These are phyloP conservation scores for Tenodera sinensis DNA, from an alignment of 2,888 invertebrate genomes.

Conservation along the genomic window DNA sequence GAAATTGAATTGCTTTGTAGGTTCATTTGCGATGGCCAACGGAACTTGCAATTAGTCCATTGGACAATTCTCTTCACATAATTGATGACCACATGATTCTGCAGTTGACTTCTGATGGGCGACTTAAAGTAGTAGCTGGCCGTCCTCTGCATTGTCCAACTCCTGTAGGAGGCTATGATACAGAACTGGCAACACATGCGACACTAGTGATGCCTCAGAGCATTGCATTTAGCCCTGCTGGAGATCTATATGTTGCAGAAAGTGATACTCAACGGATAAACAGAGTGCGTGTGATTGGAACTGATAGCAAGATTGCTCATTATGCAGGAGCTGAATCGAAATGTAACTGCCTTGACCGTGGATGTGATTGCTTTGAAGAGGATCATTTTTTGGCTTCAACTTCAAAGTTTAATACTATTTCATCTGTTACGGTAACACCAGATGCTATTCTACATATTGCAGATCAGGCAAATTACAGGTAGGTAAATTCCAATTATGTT, in stretches of 20 bases:
- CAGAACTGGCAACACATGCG: conserved; percentile 86
- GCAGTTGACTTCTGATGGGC: conserved; percentile 84
- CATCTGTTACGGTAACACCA: conserved; percentile 87
- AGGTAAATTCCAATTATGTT: background rate
- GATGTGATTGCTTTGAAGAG: conserved; percentile 89
- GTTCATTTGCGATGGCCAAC: conserved; percentile 96
- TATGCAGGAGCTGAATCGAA: conserved; percentile 93
- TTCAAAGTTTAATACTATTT: conserved; percentile 91
- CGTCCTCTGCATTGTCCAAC: conserved; percentile 89
- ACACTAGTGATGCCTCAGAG: conserved; percentile 91
- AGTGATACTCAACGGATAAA: conserved; percentile 94
- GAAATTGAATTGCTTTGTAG: conserved; percentile 37
- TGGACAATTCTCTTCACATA: conserved; percentile 92
- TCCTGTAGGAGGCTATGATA: conserved; percentile 72
- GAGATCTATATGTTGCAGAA: conserved; percentile 90
- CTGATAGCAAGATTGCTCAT: conserved; percentile 88
- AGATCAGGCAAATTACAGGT: conserved; percentile 81
- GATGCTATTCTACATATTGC: conserved; percentile 93
- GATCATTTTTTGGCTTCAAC: conserved; percentile 89
- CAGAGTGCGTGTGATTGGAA: conserved; percentile 83
- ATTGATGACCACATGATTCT: conserved; percentile 95
- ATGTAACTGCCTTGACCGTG: conserved; percentile 87
- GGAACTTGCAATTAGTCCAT: conserved; percentile 87
- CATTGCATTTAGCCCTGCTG: conserved; percentile 88
- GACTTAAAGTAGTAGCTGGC: conserved; percentile 90